Evolutionary conservation across 2,888 invertebrate genomes (phyloP), one percentile per base, ranked within the genome.

Genomic region (Syrphus vitripennis): DNA sequence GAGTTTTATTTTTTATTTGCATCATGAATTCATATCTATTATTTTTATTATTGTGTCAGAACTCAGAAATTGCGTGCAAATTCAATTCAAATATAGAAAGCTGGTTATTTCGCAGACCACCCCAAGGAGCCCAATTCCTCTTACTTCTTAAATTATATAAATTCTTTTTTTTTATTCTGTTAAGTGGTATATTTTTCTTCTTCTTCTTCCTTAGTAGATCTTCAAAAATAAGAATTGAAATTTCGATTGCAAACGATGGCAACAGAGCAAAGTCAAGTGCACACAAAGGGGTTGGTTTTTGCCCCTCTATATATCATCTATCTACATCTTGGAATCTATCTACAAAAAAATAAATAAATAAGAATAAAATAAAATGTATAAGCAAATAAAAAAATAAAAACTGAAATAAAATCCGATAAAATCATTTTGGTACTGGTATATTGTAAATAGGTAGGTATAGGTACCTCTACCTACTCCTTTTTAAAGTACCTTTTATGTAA

Each of bases 371-470:
- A 19, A 19, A 55, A 5, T 12, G 45, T 48, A 37, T 21, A 34
- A 5, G 14, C 31, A 55, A 31, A 21, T 19, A 63, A 34, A 21
- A 6, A 53, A 63, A 71, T 24, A 34, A 63, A 61, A 57, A 70
- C 12, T 40, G 37, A 67, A 76, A 83, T 80, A 71, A 84, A 84
- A 84, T 76, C 71, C 80, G 80, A 84, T 80, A 84, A 84, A 84
- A 84, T 72, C 71, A 71, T 80, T 71, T 53, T 42, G 67, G 29
- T 67, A 65, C 59, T 42, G 53, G 29, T 67, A 70, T 48, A 76
- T 75, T 57, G n/a, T n/a, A n/a, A n/a, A n/a, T n/a, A n/a, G n/a
- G n/a, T n/a, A n/a, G n/a, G n/a, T n/a, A n/a, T n/a, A n/a, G n/a
- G n/a, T n/a, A n/a, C n/a, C n/a, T n/a, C n/a, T n/a, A n/a, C n/a